phyloP scores from a whole-genome alignment of 1,140 invertebrate genomes.

The Tetramorium alpestre region DNA sequence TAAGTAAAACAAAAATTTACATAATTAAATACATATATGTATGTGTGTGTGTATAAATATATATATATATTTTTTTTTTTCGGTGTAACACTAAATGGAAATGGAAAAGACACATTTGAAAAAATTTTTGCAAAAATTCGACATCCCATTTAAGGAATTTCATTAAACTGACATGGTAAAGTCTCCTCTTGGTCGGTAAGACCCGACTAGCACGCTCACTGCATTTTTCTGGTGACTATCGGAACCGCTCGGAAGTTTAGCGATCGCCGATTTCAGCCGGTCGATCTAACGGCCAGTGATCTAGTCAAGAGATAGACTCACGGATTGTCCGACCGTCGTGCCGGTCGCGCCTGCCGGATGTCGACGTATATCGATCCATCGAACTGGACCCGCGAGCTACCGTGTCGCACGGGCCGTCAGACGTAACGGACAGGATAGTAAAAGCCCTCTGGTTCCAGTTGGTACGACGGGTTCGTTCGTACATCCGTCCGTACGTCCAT shows the following conservation, averaged over 20 bases:
- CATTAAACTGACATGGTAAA: constrained; percentile 16
- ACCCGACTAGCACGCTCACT: constrained; percentile 1
- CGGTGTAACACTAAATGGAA: not conserved
- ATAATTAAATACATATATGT: not conserved
- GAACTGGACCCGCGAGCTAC: constrained; percentile 67
- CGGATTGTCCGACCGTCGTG: constrained; percentile 35
- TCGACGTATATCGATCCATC: constrained; percentile 76
- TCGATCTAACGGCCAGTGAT: constrained; percentile 21
- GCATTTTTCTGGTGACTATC: constrained; percentile 40
- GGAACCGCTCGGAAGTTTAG: not conserved
- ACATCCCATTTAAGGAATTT: not conserved
- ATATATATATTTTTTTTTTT: too few relatives aligned
- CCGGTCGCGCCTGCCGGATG: constrained; percentile 63
- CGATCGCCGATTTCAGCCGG: constrained; percentile 9
- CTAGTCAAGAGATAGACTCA: constrained; percentile 36
- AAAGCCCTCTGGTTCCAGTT: constrained; percentile 75
- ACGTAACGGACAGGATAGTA: constrained; percentile 77
- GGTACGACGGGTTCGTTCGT: constrained; percentile 69
- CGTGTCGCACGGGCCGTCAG: constrained; percentile 71
- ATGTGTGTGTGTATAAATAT: not conserved
- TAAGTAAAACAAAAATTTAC: not conserved
- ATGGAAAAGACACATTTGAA: not conserved
- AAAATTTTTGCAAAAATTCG: not conserved
- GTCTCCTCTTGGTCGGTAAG: not conserved
- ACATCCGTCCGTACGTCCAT: constrained; percentile 74